These are phyloP conservation scores for Antechinus flavipes DNA, from an alignment of 2,113 vertebrate species.

Conservation along the genomic window DNA sequence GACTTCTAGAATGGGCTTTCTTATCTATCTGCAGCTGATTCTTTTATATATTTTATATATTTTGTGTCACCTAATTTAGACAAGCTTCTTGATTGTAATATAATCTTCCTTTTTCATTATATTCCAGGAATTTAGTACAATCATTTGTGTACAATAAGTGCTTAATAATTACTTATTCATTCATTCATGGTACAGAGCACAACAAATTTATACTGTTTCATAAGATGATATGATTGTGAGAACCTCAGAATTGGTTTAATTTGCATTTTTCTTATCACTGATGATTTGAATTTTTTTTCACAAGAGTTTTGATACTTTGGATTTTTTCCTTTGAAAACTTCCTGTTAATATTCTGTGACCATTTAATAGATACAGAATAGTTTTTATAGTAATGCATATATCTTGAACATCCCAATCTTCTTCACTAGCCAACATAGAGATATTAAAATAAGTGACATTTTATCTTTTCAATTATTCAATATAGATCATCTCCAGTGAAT, in stretches of 20 bases:
- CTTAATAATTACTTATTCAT: not conserved
- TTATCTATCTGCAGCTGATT: not conserved
- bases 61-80: not conserved
- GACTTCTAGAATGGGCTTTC: not conserved
- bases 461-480: not conserved
- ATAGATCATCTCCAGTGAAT: not conserved
- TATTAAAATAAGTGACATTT: not conserved
- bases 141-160: not conserved
- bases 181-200: not conserved
- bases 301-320: not conserved
- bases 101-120: not conserved
- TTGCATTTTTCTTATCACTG: not conserved
- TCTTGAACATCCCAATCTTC: not conserved
- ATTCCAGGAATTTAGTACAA: not conserved
- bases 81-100: not conserved
- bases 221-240: not conserved
- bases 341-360: not conserved
- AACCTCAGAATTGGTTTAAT: not conserved
- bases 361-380: not conserved
- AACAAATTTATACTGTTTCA: not conserved
- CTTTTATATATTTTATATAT: not conserved
- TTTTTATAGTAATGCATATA: not conserved
- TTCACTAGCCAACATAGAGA: not conserved
- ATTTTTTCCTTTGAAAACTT: not conserved
- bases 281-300: not conserved